phyloP scores from a whole-genome alignment of 2,113 vertebrate genomes.

The Rostratula benghalensis region DNA sequence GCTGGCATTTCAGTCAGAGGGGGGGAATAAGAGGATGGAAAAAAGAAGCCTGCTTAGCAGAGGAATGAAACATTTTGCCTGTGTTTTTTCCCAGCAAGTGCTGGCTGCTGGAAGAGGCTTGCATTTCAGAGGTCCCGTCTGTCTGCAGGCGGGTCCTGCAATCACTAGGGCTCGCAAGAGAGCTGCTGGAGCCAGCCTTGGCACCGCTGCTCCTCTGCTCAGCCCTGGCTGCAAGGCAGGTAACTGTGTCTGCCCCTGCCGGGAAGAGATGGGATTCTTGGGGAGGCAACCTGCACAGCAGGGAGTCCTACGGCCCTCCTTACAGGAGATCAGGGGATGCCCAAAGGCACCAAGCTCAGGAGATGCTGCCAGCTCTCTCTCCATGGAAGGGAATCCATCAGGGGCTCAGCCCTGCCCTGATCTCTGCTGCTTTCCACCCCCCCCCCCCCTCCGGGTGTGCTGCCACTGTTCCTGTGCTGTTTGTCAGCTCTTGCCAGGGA shows the following conservation, averaged over 20 bases:
- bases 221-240: fast-evolving
- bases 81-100: not conserved
- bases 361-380: not conserved
- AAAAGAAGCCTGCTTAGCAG: not conserved
- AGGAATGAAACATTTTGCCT: not conserved
- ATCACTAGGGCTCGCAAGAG: slow-evolving; percentile 61
- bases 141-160: not conserved
- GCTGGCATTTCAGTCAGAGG: not conserved
- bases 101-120: not conserved
- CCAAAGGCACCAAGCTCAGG: not conserved
- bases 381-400: not conserved
- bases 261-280: not conserved
- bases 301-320: not conserved
- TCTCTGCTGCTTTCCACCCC: not conserved
- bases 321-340: not conserved
- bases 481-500: not conserved
- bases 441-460: not conserved
- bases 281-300: not conserved
- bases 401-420: not conserved
- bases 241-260: not conserved
- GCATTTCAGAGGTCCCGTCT: fast-evolving
- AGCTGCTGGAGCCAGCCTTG: slow-evolving; percentile 7
- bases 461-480: not conserved
- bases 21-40: not conserved
- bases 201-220: not conserved